Evolutionary conservation across 2,113 vertebrate genomes (phyloP).

Genomic region (Peromyscus polionotus): DNA sequence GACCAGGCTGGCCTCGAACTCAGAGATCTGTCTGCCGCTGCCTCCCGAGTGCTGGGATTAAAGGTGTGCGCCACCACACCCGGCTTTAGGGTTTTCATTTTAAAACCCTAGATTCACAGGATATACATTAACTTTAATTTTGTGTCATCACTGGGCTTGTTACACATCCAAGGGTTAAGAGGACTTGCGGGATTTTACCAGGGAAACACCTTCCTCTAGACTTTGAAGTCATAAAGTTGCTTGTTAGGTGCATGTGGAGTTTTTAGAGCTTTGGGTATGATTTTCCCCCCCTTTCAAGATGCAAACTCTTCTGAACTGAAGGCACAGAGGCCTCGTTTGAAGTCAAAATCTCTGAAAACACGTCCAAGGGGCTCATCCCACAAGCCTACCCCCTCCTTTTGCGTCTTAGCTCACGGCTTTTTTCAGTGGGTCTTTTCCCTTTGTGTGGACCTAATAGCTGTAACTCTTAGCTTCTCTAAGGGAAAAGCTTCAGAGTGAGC

Average conservation of each 20-base stretch:
- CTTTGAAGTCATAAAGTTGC: slow-evolving; percentile 16
- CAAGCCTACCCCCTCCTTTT: not conserved
- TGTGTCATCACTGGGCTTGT: not conserved
- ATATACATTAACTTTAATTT: not conserved
- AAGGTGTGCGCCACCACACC: not conserved
- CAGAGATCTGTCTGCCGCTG: not conserved
- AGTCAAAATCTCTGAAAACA: not conserved
- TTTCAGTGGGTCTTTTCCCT: not conserved
- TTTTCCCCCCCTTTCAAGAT: not conserved
- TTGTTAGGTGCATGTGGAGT: not conserved
- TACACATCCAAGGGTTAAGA: not conserved
- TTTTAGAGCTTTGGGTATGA: not conserved
- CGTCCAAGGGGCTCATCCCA: not conserved
- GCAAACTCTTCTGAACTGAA: not conserved
- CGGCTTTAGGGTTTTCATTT: slow-evolving; percentile 47
- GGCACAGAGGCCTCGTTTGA: not conserved
- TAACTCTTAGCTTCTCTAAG: not conserved
- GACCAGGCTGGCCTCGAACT: not conserved
- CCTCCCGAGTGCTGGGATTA: not conserved
- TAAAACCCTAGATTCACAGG: not conserved
- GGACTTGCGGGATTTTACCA: slow-evolving; percentile 1
- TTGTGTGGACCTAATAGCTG: not conserved
- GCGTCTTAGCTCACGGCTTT: not conserved
- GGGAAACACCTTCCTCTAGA: not conserved
- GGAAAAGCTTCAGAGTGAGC: not conserved